Percentiles rank a stretch among this genome's conserved stretches.
Conservation (phyloP, 2,113 vertebrate genomes). For the Orthochromis indermauri region DNA sequence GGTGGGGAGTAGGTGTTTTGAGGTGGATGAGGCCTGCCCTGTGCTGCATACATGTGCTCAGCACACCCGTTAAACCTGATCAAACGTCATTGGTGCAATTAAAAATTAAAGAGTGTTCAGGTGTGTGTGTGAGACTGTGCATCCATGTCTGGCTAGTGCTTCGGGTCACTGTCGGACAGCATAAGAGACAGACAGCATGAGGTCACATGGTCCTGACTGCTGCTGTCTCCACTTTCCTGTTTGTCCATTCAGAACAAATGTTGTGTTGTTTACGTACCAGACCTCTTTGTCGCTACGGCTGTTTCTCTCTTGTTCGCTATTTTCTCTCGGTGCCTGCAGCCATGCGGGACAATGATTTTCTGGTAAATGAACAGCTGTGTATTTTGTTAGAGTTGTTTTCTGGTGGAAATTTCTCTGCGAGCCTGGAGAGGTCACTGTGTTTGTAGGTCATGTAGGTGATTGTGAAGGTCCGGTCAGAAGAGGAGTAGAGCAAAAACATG, state of each 20-base stretch:
- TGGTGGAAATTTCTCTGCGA: conserved; percentile 47
- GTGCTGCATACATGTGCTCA: neutral
- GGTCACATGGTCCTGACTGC: conserved; percentile 25
- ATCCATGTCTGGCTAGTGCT: neutral
- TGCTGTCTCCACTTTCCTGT: conserved; percentile 44
- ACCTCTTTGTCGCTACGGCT: conserved; percentile 11
- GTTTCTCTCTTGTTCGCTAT: conserved; percentile 5
- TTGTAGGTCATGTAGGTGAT: conserved; percentile 55
- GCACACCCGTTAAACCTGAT: neutral
- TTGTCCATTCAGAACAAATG: conserved; percentile 35
- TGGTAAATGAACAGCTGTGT: conserved; percentile 7
- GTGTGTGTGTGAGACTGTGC: neutral
- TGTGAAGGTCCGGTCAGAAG: conserved; percentile 8
- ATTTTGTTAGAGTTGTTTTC: conserved; percentile 12
- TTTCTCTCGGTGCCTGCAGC: neutral
- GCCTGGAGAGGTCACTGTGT: conserved; percentile 54
- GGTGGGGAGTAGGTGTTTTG: neutral
- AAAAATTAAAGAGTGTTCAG: conserved; percentile 14
- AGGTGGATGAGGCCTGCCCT: neutral
- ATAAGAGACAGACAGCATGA: conserved; percentile 21
- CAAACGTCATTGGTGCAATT: neutral
- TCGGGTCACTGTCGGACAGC: conserved; percentile 18
- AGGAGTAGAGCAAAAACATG: conserved; percentile 26
- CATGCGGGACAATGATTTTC: conserved; percentile 26
- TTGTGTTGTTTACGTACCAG: conserved; percentile 24